These are phyloP conservation scores for Drosophila simulans DNA, from an alignment of 1,140 invertebrate genomes.

Conservation along the genomic window DNA sequence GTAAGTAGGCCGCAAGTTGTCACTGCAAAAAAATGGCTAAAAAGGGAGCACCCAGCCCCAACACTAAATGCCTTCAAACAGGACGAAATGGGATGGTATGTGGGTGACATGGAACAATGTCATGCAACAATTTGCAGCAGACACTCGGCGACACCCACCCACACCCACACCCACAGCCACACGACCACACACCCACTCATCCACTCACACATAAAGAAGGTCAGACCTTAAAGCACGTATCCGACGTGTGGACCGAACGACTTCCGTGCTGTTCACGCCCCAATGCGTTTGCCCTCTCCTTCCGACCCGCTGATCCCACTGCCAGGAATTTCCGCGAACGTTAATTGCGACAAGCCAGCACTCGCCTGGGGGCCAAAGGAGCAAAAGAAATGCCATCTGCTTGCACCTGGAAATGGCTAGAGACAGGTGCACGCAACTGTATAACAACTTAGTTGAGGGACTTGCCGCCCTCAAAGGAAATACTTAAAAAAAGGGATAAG, in stretches of 20 bases:
- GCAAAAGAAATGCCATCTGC: constrained; percentile 66
- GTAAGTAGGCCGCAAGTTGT: constrained; percentile 77
- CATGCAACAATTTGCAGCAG: constrained; percentile 52
- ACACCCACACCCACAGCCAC: constrained; percentile 4
- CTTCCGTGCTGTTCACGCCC: constrained; percentile 78
- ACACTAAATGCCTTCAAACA: constrained; percentile 47
- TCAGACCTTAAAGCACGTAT: constrained; percentile 67
- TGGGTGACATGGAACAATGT: constrained; percentile 24
- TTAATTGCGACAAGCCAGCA: constrained; percentile 79
- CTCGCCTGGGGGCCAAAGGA: constrained; percentile 35
- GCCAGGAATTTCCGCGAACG: constrained; percentile 80
- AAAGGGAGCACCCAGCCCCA: background rate
- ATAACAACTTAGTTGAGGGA: constrained; percentile 55
- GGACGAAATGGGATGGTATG: background rate
- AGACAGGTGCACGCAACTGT: constrained; percentile 45
- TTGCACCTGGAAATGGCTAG: constrained; percentile 37
- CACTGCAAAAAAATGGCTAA: constrained; percentile 40
- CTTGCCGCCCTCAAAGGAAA: constrained; percentile 48
- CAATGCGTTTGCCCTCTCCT: constrained; percentile 49
- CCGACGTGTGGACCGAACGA: constrained; percentile 67
- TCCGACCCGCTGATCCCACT: constrained; percentile 38
- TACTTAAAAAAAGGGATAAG: constrained; percentile 27
- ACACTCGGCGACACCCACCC: constrained; percentile 24
- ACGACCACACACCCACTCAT: constrained; percentile 4
- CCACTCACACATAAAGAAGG: constrained; percentile 36